These are phyloP conservation scores for Zaprionus lachaisei DNA, from an alignment of 1,140 invertebrate species.

Conservation along the genomic window DNA sequence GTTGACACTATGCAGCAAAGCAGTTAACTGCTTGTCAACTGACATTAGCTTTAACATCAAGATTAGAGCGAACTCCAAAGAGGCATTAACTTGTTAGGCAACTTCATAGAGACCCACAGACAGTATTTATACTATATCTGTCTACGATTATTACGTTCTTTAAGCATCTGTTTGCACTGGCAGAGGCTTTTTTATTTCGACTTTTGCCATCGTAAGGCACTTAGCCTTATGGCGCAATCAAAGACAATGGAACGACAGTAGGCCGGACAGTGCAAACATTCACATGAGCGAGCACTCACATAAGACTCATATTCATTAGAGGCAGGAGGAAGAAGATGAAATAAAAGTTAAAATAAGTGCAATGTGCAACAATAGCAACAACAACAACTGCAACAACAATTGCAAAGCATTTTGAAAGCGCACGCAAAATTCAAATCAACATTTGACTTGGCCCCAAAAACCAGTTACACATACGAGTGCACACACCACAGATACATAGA, in stretches of 20 bases:
- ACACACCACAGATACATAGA: slow-evolving; percentile 14
- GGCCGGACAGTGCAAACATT: neutral
- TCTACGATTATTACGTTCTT: neutral
- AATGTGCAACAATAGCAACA: slow-evolving; percentile 3
- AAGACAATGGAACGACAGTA: slow-evolving; percentile 15
- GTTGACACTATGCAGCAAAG: neutral
- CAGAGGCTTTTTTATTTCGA: slow-evolving; percentile 14
- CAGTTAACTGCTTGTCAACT: neutral
- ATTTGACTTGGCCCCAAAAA: slow-evolving; percentile 46
- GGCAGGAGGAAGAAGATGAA: neutral
- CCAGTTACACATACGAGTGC: slow-evolving; percentile 40
- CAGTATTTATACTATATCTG: neutral
- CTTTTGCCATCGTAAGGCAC: slow-evolving; percentile 26
- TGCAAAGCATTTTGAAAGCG: slow-evolving; percentile 34
- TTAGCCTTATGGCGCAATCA: slow-evolving; percentile 19
- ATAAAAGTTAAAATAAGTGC: slow-evolving; percentile 27
- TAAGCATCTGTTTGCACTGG: slow-evolving; percentile 12
- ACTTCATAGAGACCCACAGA: slow-evolving; percentile 2
- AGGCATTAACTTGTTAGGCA: slow-evolving; percentile 3
- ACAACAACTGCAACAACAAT: slow-evolving; percentile 12
- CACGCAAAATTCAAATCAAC: slow-evolving; percentile 79
- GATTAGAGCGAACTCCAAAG: neutral
- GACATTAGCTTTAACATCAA: neutral
- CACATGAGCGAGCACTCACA: slow-evolving; percentile 16
- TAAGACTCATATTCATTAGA: slow-evolving; percentile 53